These are phyloP conservation scores for Rhea americana DNA, from an alignment of 2,113 vertebrate species.

Conservation along the genomic window DNA sequence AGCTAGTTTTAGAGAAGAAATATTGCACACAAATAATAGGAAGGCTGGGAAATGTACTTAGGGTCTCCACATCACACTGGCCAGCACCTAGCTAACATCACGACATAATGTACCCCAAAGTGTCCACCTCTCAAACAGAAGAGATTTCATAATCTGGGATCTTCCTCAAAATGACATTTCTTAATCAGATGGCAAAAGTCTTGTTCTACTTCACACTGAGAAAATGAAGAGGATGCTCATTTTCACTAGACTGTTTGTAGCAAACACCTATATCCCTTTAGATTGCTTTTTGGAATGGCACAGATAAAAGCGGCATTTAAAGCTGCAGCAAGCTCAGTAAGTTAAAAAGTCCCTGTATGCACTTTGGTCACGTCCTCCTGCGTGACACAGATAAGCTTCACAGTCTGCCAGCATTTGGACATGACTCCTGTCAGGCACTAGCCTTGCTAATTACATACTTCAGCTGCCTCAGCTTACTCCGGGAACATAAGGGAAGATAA, in stretches of 20 bases:
- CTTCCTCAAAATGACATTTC: slow-evolving; percentile 6
- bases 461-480: slow-evolving; percentile 12
- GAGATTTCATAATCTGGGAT: neutral
- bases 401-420: slow-evolving; percentile 1
- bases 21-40: neutral
- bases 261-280: neutral
- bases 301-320: slow-evolving; percentile 37
- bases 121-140: neutral
- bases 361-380: neutral
- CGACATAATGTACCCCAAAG: neutral
- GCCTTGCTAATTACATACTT: slow-evolving; percentile 10
- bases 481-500: neutral
- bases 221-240: neutral
- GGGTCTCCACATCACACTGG: neutral
- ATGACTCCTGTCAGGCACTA: neutral
- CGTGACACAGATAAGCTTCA: neutral
- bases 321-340: slow-evolving; percentile 20
- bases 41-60: neutral
- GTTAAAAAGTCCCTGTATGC: neutral
- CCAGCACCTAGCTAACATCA: neutral
- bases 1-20: neutral
- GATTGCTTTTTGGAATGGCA: neutral
- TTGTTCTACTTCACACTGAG: neutral
- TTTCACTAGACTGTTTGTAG: neutral
- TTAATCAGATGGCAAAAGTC: neutral